A percentile compares a stretch with the other conserved stretches of the same genome.
phyloP scores from a whole-genome alignment of 2,797 vertebrate species.

The Semotilus atromaculatus region DNA sequence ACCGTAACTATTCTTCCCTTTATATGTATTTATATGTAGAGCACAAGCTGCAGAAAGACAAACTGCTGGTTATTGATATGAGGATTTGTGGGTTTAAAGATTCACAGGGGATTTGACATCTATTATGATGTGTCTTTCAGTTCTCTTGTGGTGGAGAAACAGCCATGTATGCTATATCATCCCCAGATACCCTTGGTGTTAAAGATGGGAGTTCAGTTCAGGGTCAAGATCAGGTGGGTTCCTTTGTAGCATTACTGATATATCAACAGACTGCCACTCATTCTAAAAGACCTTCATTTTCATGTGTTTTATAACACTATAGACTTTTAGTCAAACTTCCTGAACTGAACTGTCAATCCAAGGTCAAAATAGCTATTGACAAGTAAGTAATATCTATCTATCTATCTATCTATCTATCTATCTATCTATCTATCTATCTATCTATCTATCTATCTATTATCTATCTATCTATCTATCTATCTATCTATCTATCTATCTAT shows the following conservation, averaged over 20 bases:
- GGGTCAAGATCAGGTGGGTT: constrained; percentile 84
- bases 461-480: neutral
- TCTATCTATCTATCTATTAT: neutral
- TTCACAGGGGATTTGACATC: neutral
- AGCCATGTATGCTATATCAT: constrained; percentile 84
- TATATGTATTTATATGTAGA: neutral
- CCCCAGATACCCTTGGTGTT: constrained; percentile 85
- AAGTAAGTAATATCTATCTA: constrained; percentile 81
- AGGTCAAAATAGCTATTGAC: constrained; percentile 89
- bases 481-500: too few relatives aligned
- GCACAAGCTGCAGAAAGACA: neutral
- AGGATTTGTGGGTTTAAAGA: neutral
- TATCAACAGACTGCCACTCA: neutral
- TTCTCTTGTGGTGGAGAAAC: constrained; percentile 87
- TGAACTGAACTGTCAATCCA: constrained; percentile 85
- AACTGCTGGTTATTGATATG: neutral
- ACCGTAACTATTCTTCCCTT: neutral
- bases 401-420: neutral
- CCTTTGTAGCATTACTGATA: neutral
- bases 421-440: neutral
- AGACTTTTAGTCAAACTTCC: constrained; percentile 89
- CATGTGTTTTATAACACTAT: constrained; percentile 48
- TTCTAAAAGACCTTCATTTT: neutral
- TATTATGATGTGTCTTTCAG: constrained; percentile 60
- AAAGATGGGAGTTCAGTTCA: constrained; percentile 85